phyloP scores from a whole-genome alignment of 2,113 vertebrate genomes.

The Taxidea taxus region DNA sequence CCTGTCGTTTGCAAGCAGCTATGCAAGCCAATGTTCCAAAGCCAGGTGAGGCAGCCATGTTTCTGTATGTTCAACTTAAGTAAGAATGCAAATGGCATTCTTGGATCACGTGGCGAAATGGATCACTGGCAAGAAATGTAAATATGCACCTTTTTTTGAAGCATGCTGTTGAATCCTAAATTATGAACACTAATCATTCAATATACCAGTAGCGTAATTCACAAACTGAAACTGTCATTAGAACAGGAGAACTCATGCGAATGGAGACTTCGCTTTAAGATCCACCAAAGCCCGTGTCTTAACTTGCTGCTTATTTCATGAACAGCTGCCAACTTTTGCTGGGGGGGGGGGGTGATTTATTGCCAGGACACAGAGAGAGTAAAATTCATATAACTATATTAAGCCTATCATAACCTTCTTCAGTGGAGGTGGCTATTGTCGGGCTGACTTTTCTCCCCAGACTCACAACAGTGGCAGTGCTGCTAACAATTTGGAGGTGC shows the following conservation, averaged over 20 bases:
- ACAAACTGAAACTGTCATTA: slow-evolving; percentile 43
- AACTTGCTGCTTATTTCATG: slow-evolving; percentile 74
- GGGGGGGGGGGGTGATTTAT: slow-evolving; percentile 63
- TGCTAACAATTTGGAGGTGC: slow-evolving; percentile 52
- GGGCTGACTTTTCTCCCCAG: neutral
- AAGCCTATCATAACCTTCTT: slow-evolving; percentile 51
- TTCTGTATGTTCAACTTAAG: neutral
- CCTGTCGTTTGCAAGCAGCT: neutral
- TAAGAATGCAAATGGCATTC: neutral
- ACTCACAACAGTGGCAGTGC: slow-evolving; percentile 22
- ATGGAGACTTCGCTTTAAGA: slow-evolving; percentile 75
- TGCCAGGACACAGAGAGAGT: slow-evolving; percentile 75
- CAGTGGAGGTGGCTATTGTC: neutral
- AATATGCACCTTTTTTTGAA: neutral
- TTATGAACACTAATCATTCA: neutral
- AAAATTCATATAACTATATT: slow-evolving; percentile 32
- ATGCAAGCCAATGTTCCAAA: neutral
- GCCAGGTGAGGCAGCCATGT: neutral
- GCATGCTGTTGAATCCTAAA: slow-evolving; percentile 4
- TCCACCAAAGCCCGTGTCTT: slow-evolving; percentile 77
- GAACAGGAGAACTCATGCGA: slow-evolving; percentile 75
- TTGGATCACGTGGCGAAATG: neutral
- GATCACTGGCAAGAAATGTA: neutral
- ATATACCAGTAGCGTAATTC: neutral
- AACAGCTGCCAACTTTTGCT: slow-evolving; percentile 77